Base-by-base conservation (phyloP, 2,888 invertebrate genomes). In the Xestoiulus laeticollis region DNA sequence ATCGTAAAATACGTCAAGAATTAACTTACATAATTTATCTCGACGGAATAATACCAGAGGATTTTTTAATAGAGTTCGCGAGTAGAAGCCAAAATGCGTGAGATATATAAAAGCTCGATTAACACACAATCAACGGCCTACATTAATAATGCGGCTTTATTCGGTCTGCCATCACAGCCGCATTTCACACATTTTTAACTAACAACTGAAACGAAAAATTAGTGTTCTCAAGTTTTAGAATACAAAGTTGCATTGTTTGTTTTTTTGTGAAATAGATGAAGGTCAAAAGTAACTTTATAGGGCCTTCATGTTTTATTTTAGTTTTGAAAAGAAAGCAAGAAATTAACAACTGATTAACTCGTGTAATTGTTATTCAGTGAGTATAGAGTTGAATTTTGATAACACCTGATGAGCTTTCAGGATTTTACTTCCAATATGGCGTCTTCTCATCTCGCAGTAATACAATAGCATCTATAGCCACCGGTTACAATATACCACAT, bases 1-100 rank as follows among this genome's bases (percentile, higher is more conserved):
- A n/a, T 59, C 59, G 22, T 59, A 59, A 59, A 59, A 59, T 59
- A 59, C 59, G 59, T 59, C 59, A 59, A 59, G 59, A 59, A 59
- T 59, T 59, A 59, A 59, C 59, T 22, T 22, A 22, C 22, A 59
- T 59, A 59, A 59, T n/a, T 16, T 22, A 59, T 38, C 59, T 0
- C 22, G 59, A 59, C 14, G 59, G 59, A 59, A 59, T 59, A 59
- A 22, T 59, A n/a, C 4, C 10, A n/a, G n/a, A 22, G n/a, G 59
- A n/a, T 59, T n/a, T n/a, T n/a, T 59, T 59, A 59, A 22, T 59
- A 22, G 59, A 22, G 22, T 59, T 22, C n/a, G 59, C 59, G n/a
- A n/a, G 22, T 59, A 59, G 59, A 8, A 59, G 59, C 59, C 59
- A 59, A 59, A 59, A 59, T 19, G 22, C 22, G 22, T 22, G 22